phyloP scores from a whole-genome alignment of 1,140 invertebrate genomes.

The Bombus sylvicola region DNA sequence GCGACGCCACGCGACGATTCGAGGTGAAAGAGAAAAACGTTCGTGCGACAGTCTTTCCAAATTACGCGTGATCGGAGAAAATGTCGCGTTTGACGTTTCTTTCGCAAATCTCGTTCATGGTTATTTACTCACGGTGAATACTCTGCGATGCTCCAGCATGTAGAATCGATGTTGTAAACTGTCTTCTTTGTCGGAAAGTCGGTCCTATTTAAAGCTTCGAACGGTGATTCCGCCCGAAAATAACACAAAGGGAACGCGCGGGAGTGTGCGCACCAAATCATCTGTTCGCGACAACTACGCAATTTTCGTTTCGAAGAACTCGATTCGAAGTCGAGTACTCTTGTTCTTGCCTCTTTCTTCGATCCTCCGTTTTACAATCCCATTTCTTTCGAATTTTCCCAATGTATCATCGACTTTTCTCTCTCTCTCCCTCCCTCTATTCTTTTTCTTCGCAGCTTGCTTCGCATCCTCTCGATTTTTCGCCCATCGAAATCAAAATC shows the following conservation, averaged over 20 bases:
- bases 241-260: conserved; percentile 81
- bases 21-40: neutral
- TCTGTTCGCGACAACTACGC: conserved; percentile 56
- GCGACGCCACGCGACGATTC: neutral
- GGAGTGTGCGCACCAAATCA: conserved; percentile 67
- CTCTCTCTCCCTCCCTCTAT: too few species aligned
- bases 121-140: conserved; percentile 81
- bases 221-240: conserved; percentile 78
- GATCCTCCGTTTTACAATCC: neutral
- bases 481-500: neutral
- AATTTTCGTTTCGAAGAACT: conserved; percentile 55
- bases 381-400: neutral
- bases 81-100: conserved; percentile 37
- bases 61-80: neutral
- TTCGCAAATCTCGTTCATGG: conserved; percentile 9
- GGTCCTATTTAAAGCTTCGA: conserved; percentile 82
- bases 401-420: neutral
- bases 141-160: conserved; percentile 81
- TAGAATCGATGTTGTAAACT: conserved; percentile 79
- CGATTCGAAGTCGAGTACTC: neutral
- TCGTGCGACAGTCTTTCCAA: neutral
- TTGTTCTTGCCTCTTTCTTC: neutral
- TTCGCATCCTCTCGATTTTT: neutral
- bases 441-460: neutral
- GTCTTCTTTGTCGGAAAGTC: conserved; percentile 76